Conservation (phyloP, 2,888 invertebrate species). For the Ornithoptera alexandrae region DNA sequence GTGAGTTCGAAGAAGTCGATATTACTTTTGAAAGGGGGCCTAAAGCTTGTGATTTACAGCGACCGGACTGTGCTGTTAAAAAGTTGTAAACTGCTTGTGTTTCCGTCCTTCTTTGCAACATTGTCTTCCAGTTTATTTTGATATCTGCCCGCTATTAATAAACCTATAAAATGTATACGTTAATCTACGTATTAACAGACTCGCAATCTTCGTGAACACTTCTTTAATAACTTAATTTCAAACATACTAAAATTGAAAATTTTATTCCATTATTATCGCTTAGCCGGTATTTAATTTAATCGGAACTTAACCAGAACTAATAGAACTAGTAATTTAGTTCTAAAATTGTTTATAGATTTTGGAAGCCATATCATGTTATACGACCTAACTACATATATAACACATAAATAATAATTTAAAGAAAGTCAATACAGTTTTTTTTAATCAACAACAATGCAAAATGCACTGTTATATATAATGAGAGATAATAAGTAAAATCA, state of each 20-base stretch:
- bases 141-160: slow-evolving; percentile 25
- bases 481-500: not conserved
- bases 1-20: slow-evolving; percentile 77
- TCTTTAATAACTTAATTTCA: no score
- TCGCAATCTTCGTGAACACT: not conserved
- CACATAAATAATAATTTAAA: no score
- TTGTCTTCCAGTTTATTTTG: slow-evolving; percentile 47
- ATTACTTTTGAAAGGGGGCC: slow-evolving; percentile 75
- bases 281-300: no score
- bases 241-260: no score
- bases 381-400: no score
- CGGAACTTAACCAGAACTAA: no score
- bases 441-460: no score
- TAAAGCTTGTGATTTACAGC: slow-evolving; percentile 75
- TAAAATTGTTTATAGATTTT: no score
- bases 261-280: no score
- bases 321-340: no score
- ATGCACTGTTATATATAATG: not conserved
- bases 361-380: no score
- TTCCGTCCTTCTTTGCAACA: slow-evolving; percentile 72
- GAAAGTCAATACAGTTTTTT: no score
- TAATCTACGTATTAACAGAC: not conserved
- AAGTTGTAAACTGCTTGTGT: slow-evolving; percentile 77
- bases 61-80: slow-evolving; percentile 69
- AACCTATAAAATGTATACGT: not conserved